phyloP scores from a whole-genome alignment of 2,888 invertebrate species.

The Archaeoteleia sp. region DNA sequence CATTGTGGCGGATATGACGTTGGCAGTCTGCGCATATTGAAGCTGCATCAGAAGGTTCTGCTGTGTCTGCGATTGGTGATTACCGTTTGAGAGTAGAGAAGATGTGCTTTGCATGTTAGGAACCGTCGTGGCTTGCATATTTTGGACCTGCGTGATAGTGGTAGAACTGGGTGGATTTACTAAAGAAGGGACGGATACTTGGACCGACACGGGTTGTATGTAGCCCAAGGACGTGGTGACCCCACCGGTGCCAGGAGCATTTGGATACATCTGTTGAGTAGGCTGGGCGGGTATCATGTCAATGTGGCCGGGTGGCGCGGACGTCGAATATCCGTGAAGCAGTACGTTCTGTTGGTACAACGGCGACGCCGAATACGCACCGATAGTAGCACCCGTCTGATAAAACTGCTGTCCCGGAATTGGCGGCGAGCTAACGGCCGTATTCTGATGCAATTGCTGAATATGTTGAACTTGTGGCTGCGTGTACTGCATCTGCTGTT shows the following conservation, averaged over 20 bases:
- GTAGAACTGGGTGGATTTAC: slow-evolving; percentile 62
- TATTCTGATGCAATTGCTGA: slow-evolving; percentile 69
- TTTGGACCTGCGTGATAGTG: slow-evolving; percentile 60
- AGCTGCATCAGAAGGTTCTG: slow-evolving; percentile 65
- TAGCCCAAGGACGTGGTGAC: slow-evolving; percentile 57
- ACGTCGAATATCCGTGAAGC: slow-evolving; percentile 63
- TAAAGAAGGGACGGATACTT: slow-evolving; percentile 58
- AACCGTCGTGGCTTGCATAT: slow-evolving; percentile 54
- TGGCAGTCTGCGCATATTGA: slow-evolving; percentile 63
- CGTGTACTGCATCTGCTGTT: slow-evolving; percentile 64
- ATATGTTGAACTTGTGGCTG: slow-evolving; percentile 68
- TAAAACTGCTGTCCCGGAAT: slow-evolving; percentile 68
- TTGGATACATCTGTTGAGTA: slow-evolving; percentile 56
- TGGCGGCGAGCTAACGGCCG: slow-evolving; percentile 61
- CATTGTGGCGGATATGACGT: slow-evolving; percentile 53
- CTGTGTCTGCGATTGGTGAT: slow-evolving; percentile 63
- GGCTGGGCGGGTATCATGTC: slow-evolving; percentile 63
- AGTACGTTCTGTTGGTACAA: slow-evolving; percentile 66
- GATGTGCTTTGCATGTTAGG: slow-evolving; percentile 56
- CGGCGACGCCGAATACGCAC: slow-evolving; percentile 58
- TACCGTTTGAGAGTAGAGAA: slow-evolving; percentile 57
- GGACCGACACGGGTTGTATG: slow-evolving; percentile 61
- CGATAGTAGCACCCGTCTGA: slow-evolving; percentile 57
- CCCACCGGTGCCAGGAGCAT: slow-evolving; percentile 49
- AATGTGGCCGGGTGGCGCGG: slow-evolving; percentile 62